Conservation (phyloP, 2,888 invertebrate genomes). For the Mythimna lalbum region DNA sequence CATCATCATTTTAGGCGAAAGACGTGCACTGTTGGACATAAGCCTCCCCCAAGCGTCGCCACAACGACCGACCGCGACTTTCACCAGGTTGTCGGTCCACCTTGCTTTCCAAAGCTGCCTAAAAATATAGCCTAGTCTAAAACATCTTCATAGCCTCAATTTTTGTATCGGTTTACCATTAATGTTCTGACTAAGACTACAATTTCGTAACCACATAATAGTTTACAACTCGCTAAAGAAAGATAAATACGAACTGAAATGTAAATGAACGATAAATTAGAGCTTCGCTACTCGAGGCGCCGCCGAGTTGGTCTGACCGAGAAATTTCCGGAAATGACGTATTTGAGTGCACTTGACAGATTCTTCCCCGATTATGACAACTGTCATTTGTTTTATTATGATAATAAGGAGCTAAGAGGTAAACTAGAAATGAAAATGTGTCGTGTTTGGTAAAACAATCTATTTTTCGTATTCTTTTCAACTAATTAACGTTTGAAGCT, state of each 20-base stretch:
- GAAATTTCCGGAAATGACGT: slow-evolving; percentile 46
- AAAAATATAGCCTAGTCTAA: not conserved
- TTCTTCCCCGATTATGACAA: slow-evolving; percentile 18
- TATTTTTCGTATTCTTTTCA: not conserved
- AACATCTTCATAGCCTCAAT: not conserved
- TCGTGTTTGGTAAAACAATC: slow-evolving; percentile 4
- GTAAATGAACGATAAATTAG: slow-evolving; percentile 55
- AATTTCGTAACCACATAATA: slow-evolving; percentile 43
- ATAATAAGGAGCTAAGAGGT: slow-evolving; percentile 24
- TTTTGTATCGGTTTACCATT: not conserved
- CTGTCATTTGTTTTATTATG: slow-evolving; percentile 23
- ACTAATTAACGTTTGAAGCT: not conserved
- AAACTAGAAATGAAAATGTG: slow-evolving; percentile 16
- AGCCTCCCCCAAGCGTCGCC: no score
- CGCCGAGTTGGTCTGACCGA: slow-evolving; percentile 24
- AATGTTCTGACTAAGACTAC: slow-evolving; percentile 37
- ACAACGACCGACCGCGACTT: no score
- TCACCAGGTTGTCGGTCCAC: no score
- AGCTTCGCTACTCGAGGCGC: slow-evolving; percentile 37
- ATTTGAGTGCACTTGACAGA: slow-evolving; percentile 41
- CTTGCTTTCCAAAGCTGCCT: no score
- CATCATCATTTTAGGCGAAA: no score
- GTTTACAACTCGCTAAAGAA: slow-evolving; percentile 56
- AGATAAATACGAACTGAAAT: slow-evolving; percentile 39
- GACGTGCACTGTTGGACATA: no score